Percentiles rank a stretch among this genome's conserved stretches.
Evolutionary conservation across 2,888 invertebrate species (phyloP).

Genomic region (Zaprionus bogoriensis): DNA sequence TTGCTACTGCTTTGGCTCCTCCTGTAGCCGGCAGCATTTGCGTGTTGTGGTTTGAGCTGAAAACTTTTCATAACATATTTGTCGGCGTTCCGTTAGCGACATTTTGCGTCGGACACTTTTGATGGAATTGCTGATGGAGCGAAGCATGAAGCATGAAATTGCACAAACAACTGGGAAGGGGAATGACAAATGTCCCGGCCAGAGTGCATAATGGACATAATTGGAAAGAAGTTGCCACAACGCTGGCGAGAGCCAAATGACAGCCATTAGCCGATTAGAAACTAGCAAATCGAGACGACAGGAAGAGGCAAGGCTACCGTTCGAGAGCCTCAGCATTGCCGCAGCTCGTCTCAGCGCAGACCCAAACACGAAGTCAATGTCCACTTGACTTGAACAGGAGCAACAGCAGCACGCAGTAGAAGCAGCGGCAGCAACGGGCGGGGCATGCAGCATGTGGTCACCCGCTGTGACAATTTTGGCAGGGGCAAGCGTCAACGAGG

Average conservation of each 20-base stretch:
- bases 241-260: slow-evolving; percentile 34
- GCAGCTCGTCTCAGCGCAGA: not conserved
- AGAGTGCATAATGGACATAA: slow-evolving; percentile 50
- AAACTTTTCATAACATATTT: slow-evolving; percentile 54
- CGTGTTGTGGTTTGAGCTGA: slow-evolving; percentile 19
- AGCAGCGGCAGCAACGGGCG: not conserved
- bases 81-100: slow-evolving; percentile 32
- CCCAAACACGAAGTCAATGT: not conserved
- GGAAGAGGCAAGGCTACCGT: too few species aligned
- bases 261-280: slow-evolving; percentile 70
- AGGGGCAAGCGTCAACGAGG: slow-evolving; percentile 29
- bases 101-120: slow-evolving; percentile 47
- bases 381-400: not conserved
- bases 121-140: slow-evolving; percentile 41
- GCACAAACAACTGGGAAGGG: slow-evolving; percentile 9
- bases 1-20: too few species aligned
- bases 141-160: slow-evolving; percentile 49
- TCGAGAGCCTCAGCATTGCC: too few species aligned
- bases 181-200: slow-evolving; percentile 31
- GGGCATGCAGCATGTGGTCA: slow-evolving; percentile 30
- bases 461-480: slow-evolving; percentile 69
- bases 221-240: slow-evolving; percentile 50
- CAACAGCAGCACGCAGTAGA: not conserved
- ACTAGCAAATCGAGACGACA: slow-evolving; percentile 16
- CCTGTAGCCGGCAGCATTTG: too few species aligned